These are phyloP conservation scores for Jordanella pulchra DNA, from an alignment of 2,797 vertebrate genomes.

Conservation along the genomic window DNA sequence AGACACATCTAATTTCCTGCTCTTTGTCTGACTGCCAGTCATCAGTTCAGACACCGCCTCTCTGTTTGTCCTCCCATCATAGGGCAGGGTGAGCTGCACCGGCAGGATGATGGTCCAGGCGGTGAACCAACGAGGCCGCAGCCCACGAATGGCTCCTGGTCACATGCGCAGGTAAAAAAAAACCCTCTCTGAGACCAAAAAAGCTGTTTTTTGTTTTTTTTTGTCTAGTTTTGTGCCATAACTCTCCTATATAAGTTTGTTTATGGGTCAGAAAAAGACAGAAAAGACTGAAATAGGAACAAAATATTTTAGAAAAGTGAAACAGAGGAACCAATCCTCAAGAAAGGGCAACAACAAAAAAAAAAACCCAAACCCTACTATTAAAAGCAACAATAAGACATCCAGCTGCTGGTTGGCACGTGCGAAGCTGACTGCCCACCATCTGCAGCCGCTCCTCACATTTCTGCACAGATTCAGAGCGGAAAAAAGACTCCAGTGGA, in stretches of 20 bases:
- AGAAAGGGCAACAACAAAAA: too few species aligned
- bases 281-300: background rate
- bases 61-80: slow-evolving; percentile 30
- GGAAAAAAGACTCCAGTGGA: slow-evolving; percentile 23
- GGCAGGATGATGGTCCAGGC: slow-evolving; percentile 99
- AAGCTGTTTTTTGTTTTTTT: background rate
- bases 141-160: slow-evolving; percentile 87
- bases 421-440: background rate
- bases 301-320: background rate
- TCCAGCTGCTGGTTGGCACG: slow-evolving; percentile 15
- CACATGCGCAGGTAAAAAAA: slow-evolving; percentile 87
- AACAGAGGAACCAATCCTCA: background rate
- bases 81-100: slow-evolving; percentile 94
- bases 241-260: background rate
- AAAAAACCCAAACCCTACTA: background rate
- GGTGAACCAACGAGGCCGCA: slow-evolving; percentile 95
- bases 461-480: slow-evolving; percentile 1
- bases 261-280: background rate
- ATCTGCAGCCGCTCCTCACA: slow-evolving; percentile 26
- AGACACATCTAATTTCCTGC: slow-evolving; percentile 50
- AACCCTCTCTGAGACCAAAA: background rate
- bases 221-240: background rate
- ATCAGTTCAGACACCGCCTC: slow-evolving; percentile 35
- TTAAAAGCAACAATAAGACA: background rate
- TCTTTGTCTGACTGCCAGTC: slow-evolving; percentile 30